These are phyloP conservation scores for Cephus sareptanus DNA, from an alignment of 2,888 invertebrate species.

Conservation along the genomic window DNA sequence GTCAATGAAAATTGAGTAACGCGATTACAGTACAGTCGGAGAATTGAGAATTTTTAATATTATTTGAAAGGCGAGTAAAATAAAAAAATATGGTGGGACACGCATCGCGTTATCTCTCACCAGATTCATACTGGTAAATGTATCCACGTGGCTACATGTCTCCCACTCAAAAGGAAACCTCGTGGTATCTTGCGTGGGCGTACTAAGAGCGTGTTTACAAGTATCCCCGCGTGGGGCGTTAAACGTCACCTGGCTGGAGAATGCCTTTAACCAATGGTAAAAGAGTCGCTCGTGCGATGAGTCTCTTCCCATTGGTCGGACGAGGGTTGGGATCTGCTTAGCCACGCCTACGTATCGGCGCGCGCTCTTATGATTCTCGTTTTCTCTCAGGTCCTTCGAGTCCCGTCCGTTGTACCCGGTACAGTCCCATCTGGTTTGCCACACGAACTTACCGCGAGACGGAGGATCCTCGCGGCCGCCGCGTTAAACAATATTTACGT, in stretches of 20 bases:
- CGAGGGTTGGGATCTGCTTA: conserved; percentile 13
- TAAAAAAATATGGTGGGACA: background rate
- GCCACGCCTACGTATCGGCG: conserved; percentile 20
- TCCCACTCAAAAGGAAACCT: conserved; percentile 8
- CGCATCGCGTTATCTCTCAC: background rate
- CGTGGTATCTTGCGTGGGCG: conserved; percentile 12
- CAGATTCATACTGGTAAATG: background rate
- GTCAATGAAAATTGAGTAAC: too few species aligned
- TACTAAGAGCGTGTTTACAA: conserved; percentile 16
- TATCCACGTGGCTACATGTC: background rate
- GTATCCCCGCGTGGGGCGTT: conserved; percentile 14
- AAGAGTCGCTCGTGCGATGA: background rate
- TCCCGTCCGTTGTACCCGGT: conserved; percentile 16
- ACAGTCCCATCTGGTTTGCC: conserved; percentile 33
- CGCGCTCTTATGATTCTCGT: conserved; percentile 24
- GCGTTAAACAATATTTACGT: background rate
- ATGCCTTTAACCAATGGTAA: background rate
- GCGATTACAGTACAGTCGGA: too few species aligned
- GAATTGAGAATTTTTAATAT: background rate
- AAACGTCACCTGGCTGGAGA: background rate
- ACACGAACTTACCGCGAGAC: conserved; percentile 32
- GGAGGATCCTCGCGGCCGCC: background rate
- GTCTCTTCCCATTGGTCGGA: background rate
- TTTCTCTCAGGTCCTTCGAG: conserved; percentile 2
- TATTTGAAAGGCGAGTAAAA: background rate